These are phyloP conservation scores for Epistrophe grossulariae DNA, from an alignment of 2,888 invertebrate species.

Conservation along the genomic window DNA sequence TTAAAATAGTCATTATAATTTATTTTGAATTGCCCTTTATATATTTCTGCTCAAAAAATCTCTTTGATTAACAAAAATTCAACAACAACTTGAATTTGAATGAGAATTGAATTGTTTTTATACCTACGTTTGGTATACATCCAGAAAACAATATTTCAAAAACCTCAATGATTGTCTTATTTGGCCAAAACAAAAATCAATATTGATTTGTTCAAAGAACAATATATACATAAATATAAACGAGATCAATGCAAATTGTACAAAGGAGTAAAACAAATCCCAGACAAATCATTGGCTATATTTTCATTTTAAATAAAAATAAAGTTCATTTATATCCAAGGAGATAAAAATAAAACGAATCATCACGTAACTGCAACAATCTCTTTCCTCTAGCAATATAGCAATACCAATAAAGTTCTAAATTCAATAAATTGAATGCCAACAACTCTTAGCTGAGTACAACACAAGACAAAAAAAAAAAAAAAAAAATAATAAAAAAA, in stretches of 20 bases:
- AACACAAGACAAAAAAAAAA: too few species aligned
- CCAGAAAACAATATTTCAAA: neutral
- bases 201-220: slow-evolving; percentile 43
- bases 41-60: too few species aligned
- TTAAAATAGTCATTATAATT: too few species aligned
- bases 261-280: slow-evolving; percentile 38
- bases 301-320: slow-evolving; percentile 34
- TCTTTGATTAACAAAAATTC: too few species aligned
- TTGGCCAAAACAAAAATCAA: slow-evolving; percentile 35
- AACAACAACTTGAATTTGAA: too few species aligned
- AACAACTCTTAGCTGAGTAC: neutral
- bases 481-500: neutral
- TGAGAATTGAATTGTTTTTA: too few species aligned
- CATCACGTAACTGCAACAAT: slow-evolving; percentile 33
- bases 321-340: slow-evolving; percentile 8
- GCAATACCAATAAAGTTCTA: slow-evolving; percentile 22
- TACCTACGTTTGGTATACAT: too few species aligned
- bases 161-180: neutral
- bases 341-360: slow-evolving; percentile 36
- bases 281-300: slow-evolving; percentile 38
- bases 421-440: slow-evolving; percentile 28
- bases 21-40: too few species aligned
- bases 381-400: neutral
- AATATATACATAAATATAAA: slow-evolving; percentile 22
- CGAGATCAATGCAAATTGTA: slow-evolving; percentile 18